Evolutionary conservation across 2,113 vertebrate genomes (phyloP).

Genomic region (Phaethon lepturus): DNA sequence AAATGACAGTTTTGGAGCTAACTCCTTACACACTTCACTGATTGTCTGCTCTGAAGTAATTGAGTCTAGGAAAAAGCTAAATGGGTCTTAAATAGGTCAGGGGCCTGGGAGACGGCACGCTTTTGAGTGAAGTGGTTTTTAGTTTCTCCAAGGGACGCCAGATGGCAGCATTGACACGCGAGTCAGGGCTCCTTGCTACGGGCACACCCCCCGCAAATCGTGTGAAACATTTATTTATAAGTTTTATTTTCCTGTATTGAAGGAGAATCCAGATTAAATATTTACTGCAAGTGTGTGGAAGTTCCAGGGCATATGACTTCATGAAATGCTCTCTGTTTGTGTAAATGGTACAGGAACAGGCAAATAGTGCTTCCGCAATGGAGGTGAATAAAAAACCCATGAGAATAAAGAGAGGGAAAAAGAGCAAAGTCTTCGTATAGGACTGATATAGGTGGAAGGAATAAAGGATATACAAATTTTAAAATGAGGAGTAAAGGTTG

Average conservation of each 20-base stretch:
- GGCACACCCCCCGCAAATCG: background rate
- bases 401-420: background rate
- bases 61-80: background rate
- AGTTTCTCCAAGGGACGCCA: slow-evolving; percentile 42
- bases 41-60: background rate
- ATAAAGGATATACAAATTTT: background rate
- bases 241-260: background rate
- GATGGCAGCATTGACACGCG: slow-evolving; percentile 71
- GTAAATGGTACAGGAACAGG: background rate
- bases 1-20: background rate
- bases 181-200: background rate
- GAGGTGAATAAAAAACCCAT: background rate
- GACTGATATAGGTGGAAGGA: background rate
- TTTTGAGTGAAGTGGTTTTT: background rate
- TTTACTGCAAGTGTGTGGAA: background rate
- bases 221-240: background rate
- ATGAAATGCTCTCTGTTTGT: background rate
- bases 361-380: background rate
- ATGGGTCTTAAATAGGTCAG: background rate
- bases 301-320: background rate
- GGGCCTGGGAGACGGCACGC: background rate
- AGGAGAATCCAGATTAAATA: background rate
- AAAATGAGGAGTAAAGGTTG: background rate
- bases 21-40: background rate
- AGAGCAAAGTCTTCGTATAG: background rate